phyloP scores from a whole-genome alignment of 1,140 invertebrate species.

The Bactericera cockerelli region DNA sequence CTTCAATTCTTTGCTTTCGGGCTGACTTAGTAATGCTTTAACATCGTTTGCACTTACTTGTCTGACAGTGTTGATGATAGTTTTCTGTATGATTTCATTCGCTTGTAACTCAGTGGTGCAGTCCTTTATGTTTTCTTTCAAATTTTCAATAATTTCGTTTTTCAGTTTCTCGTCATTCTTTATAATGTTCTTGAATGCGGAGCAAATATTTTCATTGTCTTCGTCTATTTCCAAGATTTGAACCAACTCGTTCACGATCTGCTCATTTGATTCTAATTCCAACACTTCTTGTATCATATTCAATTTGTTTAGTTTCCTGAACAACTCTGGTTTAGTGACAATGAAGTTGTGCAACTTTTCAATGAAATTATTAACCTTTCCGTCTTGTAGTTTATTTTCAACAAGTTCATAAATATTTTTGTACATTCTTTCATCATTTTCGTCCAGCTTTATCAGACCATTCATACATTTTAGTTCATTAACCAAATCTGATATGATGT shows the following conservation, averaged over 20 bases:
- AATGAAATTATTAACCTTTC: constrained; percentile 15
- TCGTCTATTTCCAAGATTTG: constrained; percentile 7
- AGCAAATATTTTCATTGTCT: background rate
- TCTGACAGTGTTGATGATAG: constrained; percentile 41
- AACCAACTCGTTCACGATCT: constrained; percentile 5
- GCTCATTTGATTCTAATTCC: background rate
- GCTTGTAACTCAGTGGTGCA: constrained; percentile 35
- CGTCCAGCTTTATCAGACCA: background rate
- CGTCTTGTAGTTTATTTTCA: constrained; percentile 17
- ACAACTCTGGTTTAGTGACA: constrained; percentile 10
- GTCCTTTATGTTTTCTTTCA: constrained; percentile 20
- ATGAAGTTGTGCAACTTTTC: constrained; percentile 19
- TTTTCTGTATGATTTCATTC: constrained; percentile 40
- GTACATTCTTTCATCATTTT: constrained; percentile 16
- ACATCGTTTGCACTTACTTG: constrained; percentile 39
- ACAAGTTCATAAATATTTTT: constrained; percentile 17
- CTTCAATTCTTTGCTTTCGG: constrained; percentile 33
- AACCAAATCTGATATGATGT: background rate
- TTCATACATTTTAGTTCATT: constrained; percentile 8
- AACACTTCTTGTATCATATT: constrained; percentile 9
- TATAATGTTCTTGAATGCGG: background rate
- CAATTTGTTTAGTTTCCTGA: constrained; percentile 1
- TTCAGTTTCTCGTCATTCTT: constrained; percentile 2
- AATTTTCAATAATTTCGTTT: constrained; percentile 18
- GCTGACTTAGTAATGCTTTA: constrained; percentile 35